Evolutionary conservation across 2,797 vertebrate species (phyloP).

Genomic region (Myoxocephalus aenaeus): DNA sequence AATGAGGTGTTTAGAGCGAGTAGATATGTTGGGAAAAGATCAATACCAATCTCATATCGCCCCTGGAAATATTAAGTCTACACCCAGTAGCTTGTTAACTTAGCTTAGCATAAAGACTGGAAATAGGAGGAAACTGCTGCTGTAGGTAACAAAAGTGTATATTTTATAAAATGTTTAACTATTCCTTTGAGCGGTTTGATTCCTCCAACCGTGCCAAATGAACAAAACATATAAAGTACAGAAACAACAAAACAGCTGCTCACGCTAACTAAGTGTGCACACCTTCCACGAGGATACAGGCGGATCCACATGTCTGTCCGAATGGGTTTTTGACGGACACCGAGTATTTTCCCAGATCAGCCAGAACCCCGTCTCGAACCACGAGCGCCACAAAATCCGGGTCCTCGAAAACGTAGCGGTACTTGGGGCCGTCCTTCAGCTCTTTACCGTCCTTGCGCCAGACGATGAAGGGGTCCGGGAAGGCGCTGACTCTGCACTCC

Average conservation of each 20-base stretch:
- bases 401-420: slow-evolving; percentile 80
- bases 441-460: slow-evolving; percentile 80
- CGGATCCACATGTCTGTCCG: slow-evolving; percentile 76
- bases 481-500: slow-evolving; percentile 78
- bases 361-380: slow-evolving; percentile 71
- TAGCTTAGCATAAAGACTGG: too few relatives aligned
- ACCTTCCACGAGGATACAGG: slow-evolving; percentile 81
- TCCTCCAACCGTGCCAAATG: background rate
- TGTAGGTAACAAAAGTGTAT: too few relatives aligned
- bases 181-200: background rate
- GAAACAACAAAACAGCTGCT: background rate
- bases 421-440: slow-evolving; percentile 80
- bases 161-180: too few relatives aligned
- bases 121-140: too few relatives aligned
- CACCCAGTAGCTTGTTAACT: too few relatives aligned
- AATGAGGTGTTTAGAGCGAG: background rate
- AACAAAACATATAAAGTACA: background rate
- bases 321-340: slow-evolving; percentile 80
- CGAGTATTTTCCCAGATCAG: slow-evolving; percentile 79
- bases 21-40: background rate
- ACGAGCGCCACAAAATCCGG: slow-evolving; percentile 78
- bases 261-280: background rate
- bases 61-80: too few relatives aligned
- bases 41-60: background rate
- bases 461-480: slow-evolving; percentile 80